Conservation (phyloP, 2,113 vertebrate species). For the Xiphophorus hellerii region DNA sequence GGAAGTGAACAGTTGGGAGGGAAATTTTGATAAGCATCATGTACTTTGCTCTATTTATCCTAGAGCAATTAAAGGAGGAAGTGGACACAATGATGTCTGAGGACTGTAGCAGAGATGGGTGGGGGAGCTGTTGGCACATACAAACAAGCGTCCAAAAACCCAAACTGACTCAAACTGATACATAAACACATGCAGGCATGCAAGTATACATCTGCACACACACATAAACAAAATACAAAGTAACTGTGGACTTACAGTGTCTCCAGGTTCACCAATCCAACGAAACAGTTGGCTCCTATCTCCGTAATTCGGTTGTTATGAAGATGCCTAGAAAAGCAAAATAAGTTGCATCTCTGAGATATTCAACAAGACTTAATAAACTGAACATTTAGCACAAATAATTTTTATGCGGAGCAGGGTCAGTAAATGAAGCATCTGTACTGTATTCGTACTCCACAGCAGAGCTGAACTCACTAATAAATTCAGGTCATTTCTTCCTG, state of each 20-base stretch:
- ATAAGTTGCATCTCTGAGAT: conserved; percentile 3
- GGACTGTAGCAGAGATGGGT: conserved; percentile 64
- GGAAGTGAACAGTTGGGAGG: conserved; percentile 76
- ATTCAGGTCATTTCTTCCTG: conserved; percentile 63
- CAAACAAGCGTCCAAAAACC: conserved; percentile 25
- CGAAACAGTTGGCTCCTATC: conserved; percentile 89
- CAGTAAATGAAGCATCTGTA: conserved; percentile 55
- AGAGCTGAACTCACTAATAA: conserved; percentile 46
- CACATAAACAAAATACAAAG: not conserved
- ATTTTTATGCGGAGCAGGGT: conserved; percentile 6
- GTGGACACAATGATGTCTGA: conserved; percentile 79
- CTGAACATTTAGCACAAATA: conserved; percentile 8
- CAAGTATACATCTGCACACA: conserved; percentile 3
- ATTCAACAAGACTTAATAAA: not conserved
- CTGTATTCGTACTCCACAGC: conserved; percentile 3
- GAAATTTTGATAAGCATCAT: conserved; percentile 76
- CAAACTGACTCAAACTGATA: conserved; percentile 15
- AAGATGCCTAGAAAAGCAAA: conserved; percentile 86
- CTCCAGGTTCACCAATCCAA: conserved; percentile 93
- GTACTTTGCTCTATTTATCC: conserved; percentile 80
- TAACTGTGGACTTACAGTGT: conserved; percentile 88
- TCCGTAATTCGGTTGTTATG: conserved; percentile 97
- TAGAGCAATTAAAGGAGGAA: conserved; percentile 80
- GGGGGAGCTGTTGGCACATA: conserved; percentile 56
- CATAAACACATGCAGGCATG: conserved; percentile 20